A percentile compares a stretch with the other conserved stretches of the same genome.
These are phyloP conservation scores for Cerceris rybyensis DNA, from an alignment of 2,888 invertebrate species.

Conservation along the genomic window DNA sequence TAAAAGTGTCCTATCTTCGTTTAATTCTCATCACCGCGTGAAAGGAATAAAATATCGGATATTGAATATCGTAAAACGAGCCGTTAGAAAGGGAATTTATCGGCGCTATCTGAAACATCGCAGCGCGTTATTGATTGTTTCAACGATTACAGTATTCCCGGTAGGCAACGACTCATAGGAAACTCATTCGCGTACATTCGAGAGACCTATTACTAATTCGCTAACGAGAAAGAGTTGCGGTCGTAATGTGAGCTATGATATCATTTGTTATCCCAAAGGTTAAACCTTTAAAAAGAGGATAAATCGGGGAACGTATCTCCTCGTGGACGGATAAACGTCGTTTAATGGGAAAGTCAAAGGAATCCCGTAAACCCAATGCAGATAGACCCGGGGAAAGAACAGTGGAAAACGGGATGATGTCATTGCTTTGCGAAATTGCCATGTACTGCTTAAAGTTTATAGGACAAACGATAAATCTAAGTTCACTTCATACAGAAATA, in stretches of 20 bases:
- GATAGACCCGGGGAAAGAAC: no score
- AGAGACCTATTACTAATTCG: conserved; percentile 36
- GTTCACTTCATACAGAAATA: no score
- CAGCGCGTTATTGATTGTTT: conserved; percentile 12
- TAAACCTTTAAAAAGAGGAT: neutral
- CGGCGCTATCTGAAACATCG: neutral
- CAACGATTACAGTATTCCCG: conserved; percentile 13
- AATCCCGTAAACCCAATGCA: no score
- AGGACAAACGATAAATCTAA: no score
- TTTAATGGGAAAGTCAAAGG: neutral
- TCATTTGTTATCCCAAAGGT: conserved; percentile 39
- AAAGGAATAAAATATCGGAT: neutral
- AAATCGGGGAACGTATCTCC: neutral
- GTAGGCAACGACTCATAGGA: conserved; percentile 27
- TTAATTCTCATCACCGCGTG: neutral
- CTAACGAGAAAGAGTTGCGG: conserved; percentile 21
- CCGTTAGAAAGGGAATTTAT: conserved; percentile 11
- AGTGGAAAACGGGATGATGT: no score
- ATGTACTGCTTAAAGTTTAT: no score
- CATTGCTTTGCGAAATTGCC: no score
- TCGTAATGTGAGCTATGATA: conserved; percentile 17
- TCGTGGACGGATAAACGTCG: neutral
- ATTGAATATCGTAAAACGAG: neutral
- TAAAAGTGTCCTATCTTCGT: no score
- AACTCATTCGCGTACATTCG: conserved; percentile 28